These are phyloP conservation scores for Nomada ferruginata DNA, from an alignment of 2,888 invertebrate species.

Conservation along the genomic window DNA sequence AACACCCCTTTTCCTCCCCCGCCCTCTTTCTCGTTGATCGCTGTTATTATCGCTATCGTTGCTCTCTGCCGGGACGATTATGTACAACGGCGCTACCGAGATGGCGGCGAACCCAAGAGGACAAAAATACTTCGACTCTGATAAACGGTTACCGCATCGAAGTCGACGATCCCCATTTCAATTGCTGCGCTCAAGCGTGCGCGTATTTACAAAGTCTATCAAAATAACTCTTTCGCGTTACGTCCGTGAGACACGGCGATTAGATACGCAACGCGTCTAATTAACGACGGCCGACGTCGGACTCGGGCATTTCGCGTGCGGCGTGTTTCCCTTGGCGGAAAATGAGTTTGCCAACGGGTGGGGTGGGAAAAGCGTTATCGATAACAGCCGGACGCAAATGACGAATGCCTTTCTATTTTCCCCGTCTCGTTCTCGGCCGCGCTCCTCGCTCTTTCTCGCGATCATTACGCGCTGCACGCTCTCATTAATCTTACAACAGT, in stretches of 20 bases:
- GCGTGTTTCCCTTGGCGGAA: constrained; percentile 15
- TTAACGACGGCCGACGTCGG: constrained; percentile 18
- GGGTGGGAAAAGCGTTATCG: constrained; percentile 41
- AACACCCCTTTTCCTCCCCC: not conserved
- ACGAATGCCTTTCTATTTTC: constrained; percentile 51
- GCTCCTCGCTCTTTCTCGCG: constrained; percentile 1
- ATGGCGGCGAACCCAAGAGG: not conserved
- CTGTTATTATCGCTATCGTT: constrained; percentile 28
- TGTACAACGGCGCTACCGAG: constrained; percentile 20
- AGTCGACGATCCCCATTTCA: constrained; percentile 3
- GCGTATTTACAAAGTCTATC: constrained; percentile 52
- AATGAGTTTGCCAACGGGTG: constrained; percentile 8
- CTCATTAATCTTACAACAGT: constrained; percentile 64
- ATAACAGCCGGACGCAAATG: constrained; percentile 49
- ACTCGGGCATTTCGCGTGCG: not conserved
- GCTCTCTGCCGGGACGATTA: not conserved
- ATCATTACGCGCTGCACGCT: constrained; percentile 50
- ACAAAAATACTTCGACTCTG: constrained; percentile 42
- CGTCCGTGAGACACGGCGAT: constrained; percentile 10
- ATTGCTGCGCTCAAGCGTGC: not conserved
- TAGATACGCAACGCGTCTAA: constrained; percentile 16
- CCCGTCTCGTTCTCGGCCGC: not conserved
- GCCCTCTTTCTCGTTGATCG: constrained; percentile 18
- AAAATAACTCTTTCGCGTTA: constrained; percentile 42
- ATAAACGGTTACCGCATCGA: constrained; percentile 13